These are phyloP conservation scores for Zhuqinia jingwanae DNA, from an alignment of 2,888 invertebrate species.

Conservation along the genomic window DNA sequence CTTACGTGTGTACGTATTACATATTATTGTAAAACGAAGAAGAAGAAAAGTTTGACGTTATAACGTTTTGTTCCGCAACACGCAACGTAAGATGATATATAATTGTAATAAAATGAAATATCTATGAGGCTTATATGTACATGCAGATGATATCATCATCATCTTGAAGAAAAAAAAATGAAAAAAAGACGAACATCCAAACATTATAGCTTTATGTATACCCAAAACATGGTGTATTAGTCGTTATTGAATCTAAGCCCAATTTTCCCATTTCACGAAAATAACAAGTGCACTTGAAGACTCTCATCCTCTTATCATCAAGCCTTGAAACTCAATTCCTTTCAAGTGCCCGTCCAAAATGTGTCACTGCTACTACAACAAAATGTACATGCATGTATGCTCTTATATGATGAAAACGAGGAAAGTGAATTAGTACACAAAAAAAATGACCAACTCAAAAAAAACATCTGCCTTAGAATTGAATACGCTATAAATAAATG, in stretches of 20 bases:
- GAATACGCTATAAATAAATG: too few relatives aligned
- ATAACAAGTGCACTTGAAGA: slow-evolving; percentile 44
- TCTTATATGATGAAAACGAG: too few relatives aligned
- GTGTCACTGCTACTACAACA: slow-evolving; percentile 9
- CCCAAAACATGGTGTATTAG: not conserved
- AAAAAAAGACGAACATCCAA: too few relatives aligned
- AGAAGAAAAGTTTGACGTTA: too few relatives aligned
- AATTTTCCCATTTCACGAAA: slow-evolving; percentile 55
- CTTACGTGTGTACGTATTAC: too few relatives aligned
- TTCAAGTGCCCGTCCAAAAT: slow-evolving; percentile 27
- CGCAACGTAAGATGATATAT: slow-evolving; percentile 6
- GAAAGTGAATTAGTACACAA: slow-evolving; percentile 52
- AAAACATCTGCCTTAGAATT: too few relatives aligned
- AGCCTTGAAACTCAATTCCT: slow-evolving; percentile 58
- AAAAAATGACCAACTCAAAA: slow-evolving; percentile 48
- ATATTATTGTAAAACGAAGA: too few relatives aligned
- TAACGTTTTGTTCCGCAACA: slow-evolving; percentile 27
- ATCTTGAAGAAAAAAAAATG: not conserved
- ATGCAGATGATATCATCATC: slow-evolving; percentile 8
- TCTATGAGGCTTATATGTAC: not conserved
- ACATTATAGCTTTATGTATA: too few relatives aligned
- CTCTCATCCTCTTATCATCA: slow-evolving; percentile 51
- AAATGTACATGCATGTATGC: too few relatives aligned
- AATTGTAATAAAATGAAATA: slow-evolving; percentile 60
- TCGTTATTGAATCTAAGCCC: slow-evolving; percentile 12